phyloP scores from a whole-genome alignment of 37 sponge, comb jelly and placozoan species.

The Beroe ovata region DNA sequence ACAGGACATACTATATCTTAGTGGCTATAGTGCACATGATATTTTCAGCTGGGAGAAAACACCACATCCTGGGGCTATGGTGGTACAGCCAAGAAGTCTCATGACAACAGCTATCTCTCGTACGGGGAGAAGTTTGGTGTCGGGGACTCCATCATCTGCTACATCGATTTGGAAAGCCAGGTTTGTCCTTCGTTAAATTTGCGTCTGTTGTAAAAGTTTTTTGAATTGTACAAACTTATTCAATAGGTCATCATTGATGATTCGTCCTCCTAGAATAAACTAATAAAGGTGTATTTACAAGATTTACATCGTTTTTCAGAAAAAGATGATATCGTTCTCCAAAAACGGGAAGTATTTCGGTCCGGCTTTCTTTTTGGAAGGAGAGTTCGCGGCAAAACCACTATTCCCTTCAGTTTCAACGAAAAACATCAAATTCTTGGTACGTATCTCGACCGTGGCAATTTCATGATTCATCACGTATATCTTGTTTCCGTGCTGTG shows the following conservation, averaged over 20 bases:
- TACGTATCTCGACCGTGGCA: too few species aligned
- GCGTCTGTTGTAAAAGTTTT: too few species aligned
- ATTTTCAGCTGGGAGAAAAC: conserved; percentile 78
- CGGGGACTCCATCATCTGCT: conserved; percentile 87
- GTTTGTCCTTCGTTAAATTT: too few species aligned
- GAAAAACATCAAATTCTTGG: conserved; percentile 75
- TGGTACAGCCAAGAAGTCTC: conserved; percentile 73
- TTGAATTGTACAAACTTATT: too few species aligned
- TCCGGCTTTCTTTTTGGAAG: conserved; percentile 66
- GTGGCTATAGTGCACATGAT: too few species aligned
- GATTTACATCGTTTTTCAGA: too few species aligned
- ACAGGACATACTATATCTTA: too few species aligned
- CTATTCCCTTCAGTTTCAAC: conserved; percentile 87
- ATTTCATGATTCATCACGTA: too few species aligned
- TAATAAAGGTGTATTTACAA: too few species aligned
- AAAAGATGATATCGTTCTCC: conserved; percentile 77
- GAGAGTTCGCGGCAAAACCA: background rate
- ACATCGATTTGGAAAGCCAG: conserved; percentile 60
- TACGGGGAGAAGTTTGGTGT: conserved; percentile 81
- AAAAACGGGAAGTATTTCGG: conserved; percentile 83
- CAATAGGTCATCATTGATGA: too few species aligned
- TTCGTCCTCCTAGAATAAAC: too few species aligned
- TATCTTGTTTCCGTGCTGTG: too few species aligned
- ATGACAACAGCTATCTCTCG: conserved; percentile 66
- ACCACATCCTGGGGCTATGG: conserved; percentile 85